Percentiles rank a stretch among this genome's conserved stretches.
phyloP scores from a whole-genome alignment of 2,888 invertebrate genomes.

The Cryptophagus acutangulus region DNA sequence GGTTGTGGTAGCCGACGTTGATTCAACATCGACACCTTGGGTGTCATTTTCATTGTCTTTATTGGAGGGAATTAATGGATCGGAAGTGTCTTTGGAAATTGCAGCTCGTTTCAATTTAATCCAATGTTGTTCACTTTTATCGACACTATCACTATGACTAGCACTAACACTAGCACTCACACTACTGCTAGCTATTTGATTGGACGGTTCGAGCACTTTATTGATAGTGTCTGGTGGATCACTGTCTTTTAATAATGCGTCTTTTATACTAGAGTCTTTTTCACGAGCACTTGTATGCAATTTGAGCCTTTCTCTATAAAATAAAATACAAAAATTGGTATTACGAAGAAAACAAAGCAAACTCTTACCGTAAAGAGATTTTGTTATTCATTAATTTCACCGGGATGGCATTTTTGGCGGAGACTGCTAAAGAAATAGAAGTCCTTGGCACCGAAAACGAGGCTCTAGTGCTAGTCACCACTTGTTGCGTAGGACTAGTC shows the following conservation, averaged over 20 bases:
- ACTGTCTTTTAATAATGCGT: constrained; percentile 32
- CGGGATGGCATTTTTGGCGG: constrained; percentile 26
- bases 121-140: constrained; percentile 58
- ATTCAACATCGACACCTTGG: constrained; percentile 7
- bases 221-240: constrained; percentile 28
- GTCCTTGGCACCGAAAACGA: constrained; percentile 30
- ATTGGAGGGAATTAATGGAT: constrained; percentile 19
- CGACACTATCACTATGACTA: constrained; percentile 36
- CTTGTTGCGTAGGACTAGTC: constrained; percentile 36
- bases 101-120: constrained; percentile 72
- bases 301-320: constrained; percentile 36
- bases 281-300: constrained; percentile 38
- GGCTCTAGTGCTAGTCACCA: constrained; percentile 21
- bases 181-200: constrained; percentile 8
- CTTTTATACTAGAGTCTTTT: constrained; percentile 31
- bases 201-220: constrained; percentile 36
- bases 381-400: constrained; percentile 35
- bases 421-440: constrained; percentile 28
- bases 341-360: constrained; percentile 3
- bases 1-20: constrained; percentile 4
- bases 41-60: constrained; percentile 18
- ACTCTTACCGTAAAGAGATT: constrained; percentile 41
- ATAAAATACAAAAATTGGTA: not conserved
- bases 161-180: constrained; percentile 34
- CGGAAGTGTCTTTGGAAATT: constrained; percentile 50